These are phyloP conservation scores for Papilio elwesi DNA, from an alignment of 2,888 invertebrate species.

Conservation along the genomic window DNA sequence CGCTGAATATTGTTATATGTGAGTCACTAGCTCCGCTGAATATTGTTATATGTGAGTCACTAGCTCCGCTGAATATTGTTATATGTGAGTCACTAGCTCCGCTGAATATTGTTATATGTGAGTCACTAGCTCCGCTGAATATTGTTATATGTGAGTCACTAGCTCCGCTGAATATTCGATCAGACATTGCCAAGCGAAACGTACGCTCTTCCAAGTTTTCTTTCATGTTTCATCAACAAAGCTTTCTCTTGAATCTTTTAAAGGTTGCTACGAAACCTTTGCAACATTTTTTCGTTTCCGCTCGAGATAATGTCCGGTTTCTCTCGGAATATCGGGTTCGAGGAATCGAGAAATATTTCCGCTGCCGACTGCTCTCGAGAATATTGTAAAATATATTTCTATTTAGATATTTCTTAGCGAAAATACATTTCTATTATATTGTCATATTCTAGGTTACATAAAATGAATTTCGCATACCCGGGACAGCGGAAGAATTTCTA, in stretches of 20 bases:
- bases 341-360: neutral
- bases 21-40: too few species aligned
- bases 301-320: neutral
- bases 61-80: too few species aligned
- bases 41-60: neutral
- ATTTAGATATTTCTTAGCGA: neutral
- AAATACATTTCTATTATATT: neutral
- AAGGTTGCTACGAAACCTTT: neutral
- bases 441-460: neutral
- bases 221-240: conserved; percentile 11
- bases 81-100: too few species aligned
- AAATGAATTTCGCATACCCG: neutral
- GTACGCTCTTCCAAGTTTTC: neutral
- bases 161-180: neutral
- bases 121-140: too few species aligned
- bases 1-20: neutral
- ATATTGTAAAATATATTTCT: conserved; percentile 14
- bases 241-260: neutral
- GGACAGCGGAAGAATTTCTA: neutral
- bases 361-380: neutral
- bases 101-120: neutral
- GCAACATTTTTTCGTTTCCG: conserved; percentile 4
- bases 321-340: neutral
- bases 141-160: neutral
- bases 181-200: neutral